Evolutionary conservation across 2,113 vertebrate genomes (phyloP).

Genomic region (Lynx canadensis): DNA sequence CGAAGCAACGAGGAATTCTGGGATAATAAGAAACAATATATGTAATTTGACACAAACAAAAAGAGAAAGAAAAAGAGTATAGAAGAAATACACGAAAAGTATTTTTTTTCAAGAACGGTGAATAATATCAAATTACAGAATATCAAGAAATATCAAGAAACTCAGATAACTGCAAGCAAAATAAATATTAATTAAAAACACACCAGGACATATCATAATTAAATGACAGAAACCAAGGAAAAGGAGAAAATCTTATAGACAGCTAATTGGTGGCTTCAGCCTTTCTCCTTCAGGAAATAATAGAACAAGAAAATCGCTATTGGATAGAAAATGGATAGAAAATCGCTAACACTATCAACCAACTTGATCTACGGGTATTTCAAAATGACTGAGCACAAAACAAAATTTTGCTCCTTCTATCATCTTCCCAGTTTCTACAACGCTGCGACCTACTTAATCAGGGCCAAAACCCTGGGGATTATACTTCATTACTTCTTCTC

Average conservation of each 20-base stretch:
- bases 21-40: not conserved
- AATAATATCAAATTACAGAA: not conserved
- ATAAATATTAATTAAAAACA: not conserved
- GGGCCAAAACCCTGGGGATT: too few species aligned
- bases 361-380: not conserved
- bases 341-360: not conserved
- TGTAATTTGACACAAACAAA: not conserved
- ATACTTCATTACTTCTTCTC: not conserved
- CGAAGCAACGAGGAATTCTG: not conserved
- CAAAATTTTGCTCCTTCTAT: too few species aligned
- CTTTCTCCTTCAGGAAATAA: not conserved
- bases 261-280: not conserved
- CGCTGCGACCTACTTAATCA: too few species aligned
- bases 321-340: not conserved
- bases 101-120: not conserved
- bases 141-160: not conserved
- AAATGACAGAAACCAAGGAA: not conserved
- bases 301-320: too few species aligned
- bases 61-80: not conserved
- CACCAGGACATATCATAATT: not conserved
- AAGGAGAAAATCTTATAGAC: not conserved
- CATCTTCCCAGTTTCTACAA: not conserved
- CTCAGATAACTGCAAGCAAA: not conserved
- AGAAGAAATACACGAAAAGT: not conserved
- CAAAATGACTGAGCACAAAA: not conserved